Conservation (phyloP, 53 echinoderm and acorn worm genomes). For the Paracentrotus lividus region DNA sequence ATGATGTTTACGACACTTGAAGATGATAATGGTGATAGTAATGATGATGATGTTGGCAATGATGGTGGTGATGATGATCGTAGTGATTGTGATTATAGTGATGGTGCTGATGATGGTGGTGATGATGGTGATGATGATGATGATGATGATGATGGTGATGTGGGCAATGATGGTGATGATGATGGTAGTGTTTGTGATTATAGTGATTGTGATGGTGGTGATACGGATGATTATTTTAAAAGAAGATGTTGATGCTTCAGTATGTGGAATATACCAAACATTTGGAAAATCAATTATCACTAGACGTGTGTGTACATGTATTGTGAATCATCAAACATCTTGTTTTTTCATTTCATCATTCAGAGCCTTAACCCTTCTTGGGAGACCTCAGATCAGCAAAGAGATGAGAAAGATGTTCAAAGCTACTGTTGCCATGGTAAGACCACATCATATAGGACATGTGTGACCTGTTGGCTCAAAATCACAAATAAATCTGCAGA, state of each 20-base stretch:
- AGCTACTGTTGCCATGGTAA: constrained; percentile 95
- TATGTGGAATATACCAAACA: too few relatives aligned
- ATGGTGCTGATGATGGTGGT: constrained; percentile 14
- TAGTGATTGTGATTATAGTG: too few relatives aligned
- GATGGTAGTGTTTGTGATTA: background rate
- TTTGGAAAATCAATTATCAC: too few relatives aligned
- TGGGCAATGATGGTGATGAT: background rate
- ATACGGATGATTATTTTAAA: background rate
- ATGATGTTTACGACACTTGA: too few relatives aligned
- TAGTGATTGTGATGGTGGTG: background rate
- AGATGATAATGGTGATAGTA: constrained; percentile 15
- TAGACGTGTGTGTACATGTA: too few relatives aligned
- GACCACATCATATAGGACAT: too few relatives aligned
- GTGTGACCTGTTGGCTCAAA: too few relatives aligned
- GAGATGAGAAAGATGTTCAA: constrained; percentile 96
- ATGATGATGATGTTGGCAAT: constrained; percentile 22
- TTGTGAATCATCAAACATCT: too few relatives aligned
- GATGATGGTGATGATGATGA: constrained; percentile 21
- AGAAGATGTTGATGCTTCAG: background rate
- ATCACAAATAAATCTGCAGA: too few relatives aligned
- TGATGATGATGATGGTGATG: background rate
- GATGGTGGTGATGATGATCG: too few relatives aligned
- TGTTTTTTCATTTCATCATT: background rate
- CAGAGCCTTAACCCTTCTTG: constrained; percentile 76
- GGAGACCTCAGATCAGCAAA: constrained; percentile 92